phyloP scores from a whole-genome alignment of 2,797 vertebrate species.

The Brotogeris chrysoptera region DNA sequence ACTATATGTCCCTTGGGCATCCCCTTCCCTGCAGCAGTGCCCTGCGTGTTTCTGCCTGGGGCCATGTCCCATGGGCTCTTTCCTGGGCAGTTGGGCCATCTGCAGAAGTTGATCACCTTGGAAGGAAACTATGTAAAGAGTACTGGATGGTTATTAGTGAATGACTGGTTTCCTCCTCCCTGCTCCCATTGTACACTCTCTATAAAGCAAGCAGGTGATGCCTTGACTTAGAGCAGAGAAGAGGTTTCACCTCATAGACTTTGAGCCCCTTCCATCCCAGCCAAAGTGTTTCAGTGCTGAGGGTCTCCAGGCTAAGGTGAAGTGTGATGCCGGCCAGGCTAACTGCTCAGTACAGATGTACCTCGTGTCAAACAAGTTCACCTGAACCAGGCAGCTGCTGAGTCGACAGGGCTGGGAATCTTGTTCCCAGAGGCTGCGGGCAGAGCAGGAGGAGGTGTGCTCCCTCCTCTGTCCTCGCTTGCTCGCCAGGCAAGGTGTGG shows the following conservation, averaged over 20 bases:
- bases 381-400: conserved; percentile 19
- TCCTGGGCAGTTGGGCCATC: neutral
- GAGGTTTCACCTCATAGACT: neutral
- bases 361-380: conserved; percentile 5
- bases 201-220: neutral
- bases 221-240: neutral
- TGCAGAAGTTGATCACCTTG: neutral
- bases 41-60: neutral
- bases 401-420: conserved; percentile 43
- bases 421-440: neutral
- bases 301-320: neutral
- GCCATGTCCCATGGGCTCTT: neutral
- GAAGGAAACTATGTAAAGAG: neutral
- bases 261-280: neutral
- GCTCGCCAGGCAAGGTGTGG: neutral
- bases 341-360: neutral
- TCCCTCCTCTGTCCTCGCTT: neutral
- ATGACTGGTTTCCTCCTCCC: neutral
- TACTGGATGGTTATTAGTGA: neutral
- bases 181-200: neutral
- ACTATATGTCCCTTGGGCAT: neutral
- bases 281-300: neutral
- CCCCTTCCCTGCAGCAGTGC: neutral
- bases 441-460: conserved; percentile 11
- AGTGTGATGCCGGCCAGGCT: neutral